Evolutionary conservation across 2,797 vertebrate genomes (phyloP).

Genomic region (Enteromius mattozi): DNA sequence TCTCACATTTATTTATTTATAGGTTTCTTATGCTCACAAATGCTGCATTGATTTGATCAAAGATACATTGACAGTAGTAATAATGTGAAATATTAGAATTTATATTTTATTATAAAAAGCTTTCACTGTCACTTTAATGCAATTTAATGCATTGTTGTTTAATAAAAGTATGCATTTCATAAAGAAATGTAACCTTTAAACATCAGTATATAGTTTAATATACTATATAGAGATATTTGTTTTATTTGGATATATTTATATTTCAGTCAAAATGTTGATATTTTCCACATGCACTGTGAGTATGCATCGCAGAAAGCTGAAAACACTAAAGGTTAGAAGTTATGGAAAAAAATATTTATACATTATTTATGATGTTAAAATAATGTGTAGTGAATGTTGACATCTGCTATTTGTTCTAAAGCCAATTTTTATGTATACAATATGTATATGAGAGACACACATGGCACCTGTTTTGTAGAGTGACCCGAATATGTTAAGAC

Average conservation of each 20-base stretch:
- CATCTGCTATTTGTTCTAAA: conserved; percentile 2
- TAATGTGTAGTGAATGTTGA: background rate
- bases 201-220: background rate
- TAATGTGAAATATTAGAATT: background rate
- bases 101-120: background rate
- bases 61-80: background rate
- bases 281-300: background rate
- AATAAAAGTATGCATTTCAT: background rate
- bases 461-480: conserved; percentile 13
- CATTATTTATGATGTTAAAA: background rate
- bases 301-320: background rate
- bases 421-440: background rate
- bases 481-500: background rate
- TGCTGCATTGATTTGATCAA: too few relatives aligned
- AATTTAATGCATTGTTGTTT: background rate
- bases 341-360: background rate
- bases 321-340: background rate
- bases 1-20: too few relatives aligned
- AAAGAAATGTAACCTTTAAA: background rate
- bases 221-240: background rate
- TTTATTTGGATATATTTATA: background rate
- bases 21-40: background rate
- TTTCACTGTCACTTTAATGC: background rate
- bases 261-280: background rate
- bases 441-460: background rate